Evolutionary conservation across 2,797 vertebrate genomes (phyloP).

Genomic region (Graptemys geographica): DNA sequence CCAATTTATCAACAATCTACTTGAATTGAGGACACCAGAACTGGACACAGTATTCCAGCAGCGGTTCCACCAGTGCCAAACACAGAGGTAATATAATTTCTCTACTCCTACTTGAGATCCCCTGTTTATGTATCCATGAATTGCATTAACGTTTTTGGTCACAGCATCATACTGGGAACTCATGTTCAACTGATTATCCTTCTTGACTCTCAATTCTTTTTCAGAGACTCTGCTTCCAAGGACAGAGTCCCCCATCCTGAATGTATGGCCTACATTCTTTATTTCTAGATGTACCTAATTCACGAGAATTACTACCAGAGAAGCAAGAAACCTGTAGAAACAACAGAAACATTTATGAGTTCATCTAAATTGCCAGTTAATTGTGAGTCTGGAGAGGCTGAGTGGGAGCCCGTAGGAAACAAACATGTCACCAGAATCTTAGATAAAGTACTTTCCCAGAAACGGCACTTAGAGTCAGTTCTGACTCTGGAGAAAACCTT

Average conservation of each 20-base stretch:
- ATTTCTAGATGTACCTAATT: background rate
- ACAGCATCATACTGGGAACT: background rate
- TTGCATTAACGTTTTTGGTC: background rate
- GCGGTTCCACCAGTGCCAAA: background rate
- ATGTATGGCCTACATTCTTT: background rate
- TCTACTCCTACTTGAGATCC: background rate
- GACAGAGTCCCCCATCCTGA: background rate
- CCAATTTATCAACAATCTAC: background rate
- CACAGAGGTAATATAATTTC: background rate
- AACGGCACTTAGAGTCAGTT: background rate
- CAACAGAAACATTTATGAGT: background rate
- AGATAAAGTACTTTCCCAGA: background rate
- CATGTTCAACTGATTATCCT: background rate
- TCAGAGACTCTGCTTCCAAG: background rate
- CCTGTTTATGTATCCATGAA: background rate
- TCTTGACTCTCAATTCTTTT: background rate
- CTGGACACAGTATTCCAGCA: background rate
- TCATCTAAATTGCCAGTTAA: conserved; percentile 4
- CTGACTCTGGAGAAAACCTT: background rate
- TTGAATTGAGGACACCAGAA: background rate
- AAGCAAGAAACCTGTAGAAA: background rate
- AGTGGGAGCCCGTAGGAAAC: too few species aligned
- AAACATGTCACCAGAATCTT: background rate
- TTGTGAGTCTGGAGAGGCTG: background rate
- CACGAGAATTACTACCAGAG: background rate